These are phyloP conservation scores for Amblyopsis hoosieri DNA, from an alignment of 2,797 vertebrate species.

Conservation along the genomic window DNA sequence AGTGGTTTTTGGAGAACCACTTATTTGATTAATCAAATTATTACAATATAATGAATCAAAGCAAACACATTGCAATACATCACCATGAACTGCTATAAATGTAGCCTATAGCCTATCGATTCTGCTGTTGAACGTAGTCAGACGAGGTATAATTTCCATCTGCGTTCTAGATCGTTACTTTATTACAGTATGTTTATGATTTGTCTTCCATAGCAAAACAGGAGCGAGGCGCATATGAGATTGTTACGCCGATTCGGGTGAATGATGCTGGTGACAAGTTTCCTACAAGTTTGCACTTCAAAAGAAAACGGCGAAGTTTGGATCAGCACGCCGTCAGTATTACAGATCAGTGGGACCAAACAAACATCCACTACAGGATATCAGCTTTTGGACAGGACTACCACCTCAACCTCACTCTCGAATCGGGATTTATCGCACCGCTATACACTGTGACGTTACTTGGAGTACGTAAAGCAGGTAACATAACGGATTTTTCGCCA, in stretches of 20 bases:
- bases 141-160: background rate
- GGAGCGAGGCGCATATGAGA: slow-evolving; percentile 86
- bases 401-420: slow-evolving; percentile 91
- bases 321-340: slow-evolving; percentile 63
- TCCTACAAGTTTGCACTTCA: slow-evolving; percentile 91
- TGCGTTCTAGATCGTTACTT: slow-evolving; percentile 8
- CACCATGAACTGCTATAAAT: background rate
- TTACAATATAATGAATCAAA: slow-evolving; percentile 5
- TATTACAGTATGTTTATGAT: slow-evolving; percentile 21
- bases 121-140: background rate
- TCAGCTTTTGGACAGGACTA: slow-evolving; percentile 92
- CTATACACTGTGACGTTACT: slow-evolving; percentile 91
- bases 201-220: slow-evolving; percentile 75
- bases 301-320: slow-evolving; percentile 88
- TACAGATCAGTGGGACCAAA: slow-evolving; percentile 81
- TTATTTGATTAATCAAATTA: slow-evolving; percentile 20
- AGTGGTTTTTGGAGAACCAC: slow-evolving; percentile 35
- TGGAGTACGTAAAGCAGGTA: slow-evolving; percentile 78
- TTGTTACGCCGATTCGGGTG: slow-evolving; percentile 91
- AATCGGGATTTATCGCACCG: slow-evolving; percentile 95
- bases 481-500: slow-evolving; percentile 80
- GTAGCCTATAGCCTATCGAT: background rate
- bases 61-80: background rate
- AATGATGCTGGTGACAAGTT: slow-evolving; percentile 90
- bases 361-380: slow-evolving; percentile 89